phyloP scores from a whole-genome alignment of 2,113 vertebrate genomes.

The Lontra canadensis region DNA sequence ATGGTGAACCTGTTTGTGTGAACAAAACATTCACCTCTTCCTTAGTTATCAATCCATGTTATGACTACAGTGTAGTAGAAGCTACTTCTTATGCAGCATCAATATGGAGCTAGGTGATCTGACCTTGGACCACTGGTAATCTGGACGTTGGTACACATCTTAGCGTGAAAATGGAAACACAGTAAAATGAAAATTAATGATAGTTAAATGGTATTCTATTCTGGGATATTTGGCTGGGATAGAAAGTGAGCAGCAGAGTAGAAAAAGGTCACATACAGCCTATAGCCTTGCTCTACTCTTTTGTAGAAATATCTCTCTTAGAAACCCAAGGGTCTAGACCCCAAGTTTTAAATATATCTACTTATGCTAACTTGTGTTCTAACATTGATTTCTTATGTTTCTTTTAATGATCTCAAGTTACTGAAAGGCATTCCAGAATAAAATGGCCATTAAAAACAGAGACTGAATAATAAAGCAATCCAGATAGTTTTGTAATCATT shows the following conservation, averaged over 20 bases:
- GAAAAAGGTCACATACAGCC: rapidly evolving
- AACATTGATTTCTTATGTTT: background rate
- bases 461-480: conserved; percentile 40
- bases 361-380: background rate
- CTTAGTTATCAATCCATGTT: background rate
- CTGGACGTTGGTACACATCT: background rate
- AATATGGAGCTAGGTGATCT: background rate
- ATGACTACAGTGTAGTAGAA: background rate
- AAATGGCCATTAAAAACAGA: conserved; percentile 28
- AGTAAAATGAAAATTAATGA: background rate
- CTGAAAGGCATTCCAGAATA: background rate
- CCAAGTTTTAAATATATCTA: background rate
- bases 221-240: background rate
- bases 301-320: background rate
- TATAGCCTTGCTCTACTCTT: background rate
- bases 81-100: background rate
- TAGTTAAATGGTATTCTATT: background rate
- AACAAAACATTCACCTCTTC: background rate
- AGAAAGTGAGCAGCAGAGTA: background rate
- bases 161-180: background rate
- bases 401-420: background rate
- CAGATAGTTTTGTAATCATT: conserved; percentile 32
- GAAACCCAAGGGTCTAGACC: background rate
- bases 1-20: background rate
- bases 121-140: background rate